Conservation (phyloP, 2,888 invertebrate species). For the Drosophila nr. perissopoda region DNA sequence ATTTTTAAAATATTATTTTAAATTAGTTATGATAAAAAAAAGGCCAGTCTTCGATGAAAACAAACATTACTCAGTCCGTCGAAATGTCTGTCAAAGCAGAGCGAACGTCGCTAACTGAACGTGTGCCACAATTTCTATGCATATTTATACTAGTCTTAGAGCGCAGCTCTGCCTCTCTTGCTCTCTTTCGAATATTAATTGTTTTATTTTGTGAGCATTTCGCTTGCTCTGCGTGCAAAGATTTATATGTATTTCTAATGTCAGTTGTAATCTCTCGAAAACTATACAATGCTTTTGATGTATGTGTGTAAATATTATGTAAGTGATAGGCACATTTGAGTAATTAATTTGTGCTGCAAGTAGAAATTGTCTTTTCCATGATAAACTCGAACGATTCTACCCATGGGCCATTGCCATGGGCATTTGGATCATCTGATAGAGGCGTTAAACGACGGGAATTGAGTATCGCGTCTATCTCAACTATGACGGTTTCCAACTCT, state of each 20-base stretch:
- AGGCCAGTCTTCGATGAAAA: neutral
- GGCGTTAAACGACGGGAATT: too few relatives aligned
- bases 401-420: too few relatives aligned
- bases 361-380: too few relatives aligned
- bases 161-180: neutral
- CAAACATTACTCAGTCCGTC: conserved; percentile 20
- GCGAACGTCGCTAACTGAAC: conserved; percentile 34
- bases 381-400: too few relatives aligned
- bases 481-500: too few relatives aligned
- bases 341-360: neutral
- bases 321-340: neutral
- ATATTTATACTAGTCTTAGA: conserved; percentile 39
- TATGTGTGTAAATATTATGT: neutral
- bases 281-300: neutral
- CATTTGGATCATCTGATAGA: too few relatives aligned
- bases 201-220: conserved; percentile 1
- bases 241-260: conserved; percentile 2
- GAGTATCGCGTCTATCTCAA: too few relatives aligned
- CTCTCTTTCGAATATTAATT: neutral
- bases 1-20: neutral
- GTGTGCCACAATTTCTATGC: neutral
- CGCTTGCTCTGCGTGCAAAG: neutral
- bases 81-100: neutral
- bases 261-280: neutral
- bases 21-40: neutral